phyloP scores from a whole-genome alignment of 2,113 vertebrate species.

The Aleadryas rufinucha region DNA sequence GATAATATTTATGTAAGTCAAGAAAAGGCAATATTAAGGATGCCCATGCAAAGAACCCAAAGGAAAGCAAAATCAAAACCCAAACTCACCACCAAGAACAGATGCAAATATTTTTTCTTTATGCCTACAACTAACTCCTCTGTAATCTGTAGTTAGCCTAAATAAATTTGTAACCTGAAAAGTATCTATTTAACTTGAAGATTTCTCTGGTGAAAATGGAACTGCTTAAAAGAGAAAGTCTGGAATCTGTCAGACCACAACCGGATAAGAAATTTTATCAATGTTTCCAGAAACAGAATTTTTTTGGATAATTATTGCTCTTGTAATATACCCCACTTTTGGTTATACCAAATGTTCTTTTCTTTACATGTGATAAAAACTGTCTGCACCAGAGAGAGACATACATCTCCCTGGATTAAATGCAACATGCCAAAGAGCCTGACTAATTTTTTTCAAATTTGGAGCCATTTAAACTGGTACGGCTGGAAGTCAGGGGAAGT shows the following conservation, averaged over 20 bases:
- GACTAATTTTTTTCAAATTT: background rate
- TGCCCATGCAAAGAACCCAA: background rate
- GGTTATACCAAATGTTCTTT: background rate
- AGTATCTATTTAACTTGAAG: background rate
- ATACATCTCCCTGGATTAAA: background rate
- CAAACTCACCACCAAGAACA: background rate
- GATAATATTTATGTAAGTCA: background rate
- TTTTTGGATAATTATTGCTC: background rate
- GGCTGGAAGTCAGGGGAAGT: background rate
- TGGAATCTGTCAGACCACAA: background rate
- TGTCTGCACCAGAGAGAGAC: background rate
- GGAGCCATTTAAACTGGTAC: background rate
- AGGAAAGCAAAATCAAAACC: background rate
- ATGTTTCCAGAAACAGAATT: background rate
- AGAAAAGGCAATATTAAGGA: background rate
- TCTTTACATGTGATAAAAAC: background rate
- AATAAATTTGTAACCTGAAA: background rate
- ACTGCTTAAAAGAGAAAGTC: background rate
- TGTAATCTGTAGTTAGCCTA: background rate
- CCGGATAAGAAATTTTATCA: background rate
- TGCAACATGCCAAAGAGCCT: background rate
- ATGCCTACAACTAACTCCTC: background rate
- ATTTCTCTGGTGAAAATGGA: background rate
- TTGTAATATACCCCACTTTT: background rate
- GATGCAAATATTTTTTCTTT: background rate